Evolutionary conservation across 2,888 invertebrate species (phyloP).

Genomic region (Alcis repandata): DNA sequence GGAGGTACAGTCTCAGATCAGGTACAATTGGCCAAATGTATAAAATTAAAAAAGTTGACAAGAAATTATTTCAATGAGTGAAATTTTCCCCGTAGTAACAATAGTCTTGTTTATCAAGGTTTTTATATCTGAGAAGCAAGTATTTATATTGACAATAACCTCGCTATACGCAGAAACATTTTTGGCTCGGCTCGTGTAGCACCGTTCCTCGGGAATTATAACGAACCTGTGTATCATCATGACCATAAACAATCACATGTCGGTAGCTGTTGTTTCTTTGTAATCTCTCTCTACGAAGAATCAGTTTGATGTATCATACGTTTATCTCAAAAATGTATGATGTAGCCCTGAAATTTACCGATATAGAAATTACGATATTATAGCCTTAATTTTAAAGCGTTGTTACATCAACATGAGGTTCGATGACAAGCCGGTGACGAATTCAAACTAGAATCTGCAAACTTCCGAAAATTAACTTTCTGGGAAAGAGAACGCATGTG

Average conservation of each 20-base stretch:
- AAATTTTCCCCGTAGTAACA: not conserved
- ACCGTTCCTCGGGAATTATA: constrained; percentile 12
- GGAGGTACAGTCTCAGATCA: too few species aligned
- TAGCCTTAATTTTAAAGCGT: not conserved
- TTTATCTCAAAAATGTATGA: constrained; percentile 25
- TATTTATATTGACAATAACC: not conserved
- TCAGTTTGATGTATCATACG: constrained; percentile 28
- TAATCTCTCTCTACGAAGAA: constrained; percentile 27
- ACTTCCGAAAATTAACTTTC: not conserved
- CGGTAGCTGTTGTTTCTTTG: constrained; percentile 24
- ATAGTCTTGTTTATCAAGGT: too few species aligned
- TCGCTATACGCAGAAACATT: not conserved
- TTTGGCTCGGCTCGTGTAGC: not conserved
- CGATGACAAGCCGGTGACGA: not conserved
- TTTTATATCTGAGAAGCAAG: too few species aligned
- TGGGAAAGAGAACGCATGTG: not conserved
- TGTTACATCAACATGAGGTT: not conserved
- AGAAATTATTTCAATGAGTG: not conserved
- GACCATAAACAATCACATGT: constrained; percentile 32
- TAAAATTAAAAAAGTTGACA: too few species aligned
- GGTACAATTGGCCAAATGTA: too few species aligned
- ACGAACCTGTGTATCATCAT: constrained; percentile 24
- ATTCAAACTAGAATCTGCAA: not conserved
- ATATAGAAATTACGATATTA: not conserved
- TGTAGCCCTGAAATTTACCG: constrained; percentile 11